Base-by-base conservation (phyloP, 2,888 invertebrate species). In the Physocephala rufipes region DNA sequence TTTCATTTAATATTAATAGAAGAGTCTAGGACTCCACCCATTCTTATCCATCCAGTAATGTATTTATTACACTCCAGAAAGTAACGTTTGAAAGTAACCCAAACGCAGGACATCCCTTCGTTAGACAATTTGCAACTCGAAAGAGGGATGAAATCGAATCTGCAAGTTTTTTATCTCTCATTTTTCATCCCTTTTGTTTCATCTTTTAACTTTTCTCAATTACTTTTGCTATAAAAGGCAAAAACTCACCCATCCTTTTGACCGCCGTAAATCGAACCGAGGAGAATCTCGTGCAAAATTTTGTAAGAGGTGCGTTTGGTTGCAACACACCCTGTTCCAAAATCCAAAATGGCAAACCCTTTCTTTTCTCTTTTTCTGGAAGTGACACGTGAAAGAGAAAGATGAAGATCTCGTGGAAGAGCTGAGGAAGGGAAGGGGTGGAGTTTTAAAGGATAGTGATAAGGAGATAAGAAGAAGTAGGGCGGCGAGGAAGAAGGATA, bases 251-350 rank as follows among this genome's bases (percentile, higher is more conserved):
- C 36, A 36, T 36, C 36, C n/a, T n/a, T n/a, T n/a, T n/a, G n/a
- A n/a, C n/a, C n/a, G n/a, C n/a, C n/a, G n/a, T n/a, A n/a, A n/a
- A n/a, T n/a, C n/a, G n/a, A n/a, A n/a, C n/a, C n/a, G n/a, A n/a
- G n/a, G 36, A 9, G 36, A 4, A 36, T 36, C 36, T 36, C 9
- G 4, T 36, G 9, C 36, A 36, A 36, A 36, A 36, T 36, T 15
- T 30, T 28, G 49, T 45, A 51, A n/a, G 65, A 45, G 49, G 13
- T 49, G 49, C 24, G n/a, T 63, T 49, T n/a, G n/a, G 65, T 19
- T 24, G 26, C 28, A 28, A 47, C 70, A 79, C 78, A 76, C 79
- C 80, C 78, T 76, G 75, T n/a, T n/a, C n/a, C n/a, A 36, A 36
- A 36, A 9, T 36, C 36, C 36, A 80, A 75, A 47, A 45, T 47